Evolutionary conservation across 1,140 invertebrate genomes (phyloP).

Genomic region (Neodiprion virginianus): DNA sequence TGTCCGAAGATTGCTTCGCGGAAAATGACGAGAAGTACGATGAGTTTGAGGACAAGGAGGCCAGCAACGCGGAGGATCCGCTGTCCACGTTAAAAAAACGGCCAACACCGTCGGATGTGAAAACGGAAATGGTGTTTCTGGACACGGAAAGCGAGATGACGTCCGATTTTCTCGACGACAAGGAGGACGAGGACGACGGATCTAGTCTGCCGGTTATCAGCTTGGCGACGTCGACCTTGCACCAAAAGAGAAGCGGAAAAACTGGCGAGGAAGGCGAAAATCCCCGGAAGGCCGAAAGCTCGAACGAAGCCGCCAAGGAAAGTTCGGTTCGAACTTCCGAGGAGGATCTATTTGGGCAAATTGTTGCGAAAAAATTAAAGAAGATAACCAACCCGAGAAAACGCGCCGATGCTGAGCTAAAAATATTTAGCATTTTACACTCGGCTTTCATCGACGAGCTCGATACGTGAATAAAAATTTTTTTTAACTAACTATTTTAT

Average conservation of each 20-base stretch:
- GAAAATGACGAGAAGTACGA: neutral
- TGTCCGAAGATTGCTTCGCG: neutral
- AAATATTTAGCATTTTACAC: conserved; percentile 1
- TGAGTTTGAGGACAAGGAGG: neutral
- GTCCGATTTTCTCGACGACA: neutral
- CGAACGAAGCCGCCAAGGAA: neutral
- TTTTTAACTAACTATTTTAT: too few relatives aligned
- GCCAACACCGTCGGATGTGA: neutral
- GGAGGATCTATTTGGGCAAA: neutral
- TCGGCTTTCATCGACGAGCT: neutral
- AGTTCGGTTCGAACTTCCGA: neutral
- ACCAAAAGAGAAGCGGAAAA: neutral
- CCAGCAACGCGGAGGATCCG: neutral
- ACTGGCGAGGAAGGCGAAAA: neutral
- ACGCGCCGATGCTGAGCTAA: neutral
- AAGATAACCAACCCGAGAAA: conserved; percentile 5
- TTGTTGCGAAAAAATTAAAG: conserved; percentile 3
- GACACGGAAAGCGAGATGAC: neutral
- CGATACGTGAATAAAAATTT: neutral
- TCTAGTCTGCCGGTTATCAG: too few relatives aligned
- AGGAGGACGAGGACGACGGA: neutral
- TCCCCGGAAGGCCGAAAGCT: neutral
- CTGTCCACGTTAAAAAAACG: neutral
- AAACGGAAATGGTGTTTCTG: neutral
- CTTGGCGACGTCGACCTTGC: too few relatives aligned